Base-by-base conservation (phyloP, 2,888 invertebrate genomes). In the Phasia obesa region DNA sequence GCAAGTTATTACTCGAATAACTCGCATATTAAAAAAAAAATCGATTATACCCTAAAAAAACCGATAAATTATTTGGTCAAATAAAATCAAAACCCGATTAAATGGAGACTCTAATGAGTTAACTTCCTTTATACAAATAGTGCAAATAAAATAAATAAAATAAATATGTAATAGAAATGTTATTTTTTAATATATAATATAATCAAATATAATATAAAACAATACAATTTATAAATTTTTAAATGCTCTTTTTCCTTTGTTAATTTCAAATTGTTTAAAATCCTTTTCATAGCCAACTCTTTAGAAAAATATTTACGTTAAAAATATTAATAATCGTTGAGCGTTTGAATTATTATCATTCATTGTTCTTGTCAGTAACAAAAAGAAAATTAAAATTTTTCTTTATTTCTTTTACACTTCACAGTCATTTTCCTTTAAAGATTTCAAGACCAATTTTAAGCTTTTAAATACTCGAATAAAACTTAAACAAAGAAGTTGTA, bases 391-490 rank as follows among this genome's bases (percentile, higher is more conserved):
- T 49, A 60, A 53, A 69, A 59, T 23, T 76, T 74, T 49, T 49
- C 44, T 78, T 64, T 27, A 69, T 57, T 64, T 25, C 47, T 76
- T 76, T 76, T 67, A 67, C 69, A 47, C 55, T 38, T 19, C 2
- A 6, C 38, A 2, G 0, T 17, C 5, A 31, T 0, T 27, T 64
- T 64, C 15, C n/a, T 27, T 25, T 2, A 53, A 17, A 25, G n/a
- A 9, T 59, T 65, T 65, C 78, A 65, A 76, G 76, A 77, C 60
- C 67, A 67, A 55, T 81, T 77, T 81, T 69, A 67, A 77, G 77
- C 73, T 81, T 81, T 81, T 77, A 81, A 77, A 73, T 57, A 31
- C 47, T 49, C 35, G 13, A 42, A 67, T 35, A 31, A 53, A 76
- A 47, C 7, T 15, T 11, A 13, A 31, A 47, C 17, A 13, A 51